Evolutionary conservation across 2,888 invertebrate species (phyloP).

Genomic region (Ganaspis brasiliensis): DNA sequence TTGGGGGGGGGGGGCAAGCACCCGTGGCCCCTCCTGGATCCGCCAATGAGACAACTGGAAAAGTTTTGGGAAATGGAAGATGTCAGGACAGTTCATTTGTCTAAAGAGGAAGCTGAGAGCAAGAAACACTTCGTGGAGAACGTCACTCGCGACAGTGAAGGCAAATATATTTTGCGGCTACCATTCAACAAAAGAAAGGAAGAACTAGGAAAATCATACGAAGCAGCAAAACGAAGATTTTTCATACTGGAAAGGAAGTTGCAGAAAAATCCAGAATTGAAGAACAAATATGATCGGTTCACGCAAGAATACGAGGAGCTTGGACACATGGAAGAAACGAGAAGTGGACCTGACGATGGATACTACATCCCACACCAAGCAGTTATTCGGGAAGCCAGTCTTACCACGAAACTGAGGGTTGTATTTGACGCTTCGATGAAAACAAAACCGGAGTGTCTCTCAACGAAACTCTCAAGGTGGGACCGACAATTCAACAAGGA

Average conservation of each 20-base stretch:
- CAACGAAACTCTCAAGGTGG: too few relatives aligned
- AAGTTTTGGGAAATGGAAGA: background rate
- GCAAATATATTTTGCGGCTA: constrained; percentile 51
- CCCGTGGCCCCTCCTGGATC: too few relatives aligned
- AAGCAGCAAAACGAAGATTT: too few relatives aligned
- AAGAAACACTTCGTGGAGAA: background rate
- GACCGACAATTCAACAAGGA: constrained; percentile 25
- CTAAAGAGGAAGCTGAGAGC: background rate
- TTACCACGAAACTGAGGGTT: background rate
- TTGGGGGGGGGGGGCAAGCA: too few relatives aligned
- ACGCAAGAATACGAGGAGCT: too few relatives aligned
- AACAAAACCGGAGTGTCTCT: constrained; percentile 34
- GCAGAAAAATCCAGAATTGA: constrained; percentile 13
- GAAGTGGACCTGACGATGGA: too few relatives aligned
- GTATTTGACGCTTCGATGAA: background rate
- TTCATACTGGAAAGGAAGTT: constrained; percentile 22
- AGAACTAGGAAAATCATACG: too few relatives aligned
- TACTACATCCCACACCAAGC: too few relatives aligned
- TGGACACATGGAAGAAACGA: constrained; percentile 21
- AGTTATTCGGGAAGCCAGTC: background rate
- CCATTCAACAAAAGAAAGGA: constrained; percentile 25
- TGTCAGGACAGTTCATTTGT: background rate
- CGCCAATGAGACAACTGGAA: background rate
- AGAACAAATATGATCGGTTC: too few relatives aligned
- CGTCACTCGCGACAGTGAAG: constrained; percentile 33